These are phyloP conservation scores for Porites australiensis DNA, from an alignment of 64 coral and sea anemone species.

Conservation along the genomic window DNA sequence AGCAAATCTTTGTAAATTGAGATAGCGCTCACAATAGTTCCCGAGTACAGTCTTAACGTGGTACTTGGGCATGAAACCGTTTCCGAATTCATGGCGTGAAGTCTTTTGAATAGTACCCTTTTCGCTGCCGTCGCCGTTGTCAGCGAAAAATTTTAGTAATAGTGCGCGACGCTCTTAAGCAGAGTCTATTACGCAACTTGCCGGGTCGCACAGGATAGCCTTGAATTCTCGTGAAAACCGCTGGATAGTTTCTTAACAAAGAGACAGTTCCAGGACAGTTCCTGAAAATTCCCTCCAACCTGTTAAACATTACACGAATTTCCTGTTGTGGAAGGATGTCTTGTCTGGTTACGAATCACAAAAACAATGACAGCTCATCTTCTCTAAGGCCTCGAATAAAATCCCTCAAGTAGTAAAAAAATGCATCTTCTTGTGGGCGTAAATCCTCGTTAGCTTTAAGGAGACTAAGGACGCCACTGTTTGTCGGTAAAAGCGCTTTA, in stretches of 20 bases:
- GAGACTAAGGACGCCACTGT: neutral
- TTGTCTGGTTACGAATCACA: slow-evolving; percentile 4
- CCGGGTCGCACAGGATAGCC: neutral
- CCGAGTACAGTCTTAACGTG: too few species aligned
- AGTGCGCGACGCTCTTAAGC: neutral
- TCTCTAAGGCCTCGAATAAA: slow-evolving; percentile 7
- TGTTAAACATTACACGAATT: slow-evolving; percentile 27
- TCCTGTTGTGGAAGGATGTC: neutral
- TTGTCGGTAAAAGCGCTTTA: neutral
- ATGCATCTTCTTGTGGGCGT: neutral
- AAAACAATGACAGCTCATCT: neutral
- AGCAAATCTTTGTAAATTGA: too few species aligned
- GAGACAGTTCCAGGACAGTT: slow-evolving; percentile 1
- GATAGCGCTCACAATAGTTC: too few species aligned
- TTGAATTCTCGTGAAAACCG: neutral
- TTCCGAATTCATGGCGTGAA: too few species aligned
- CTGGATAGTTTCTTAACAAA: neutral
- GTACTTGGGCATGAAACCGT: too few species aligned
- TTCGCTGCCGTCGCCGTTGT: too few species aligned
- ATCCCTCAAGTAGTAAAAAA: neutral
- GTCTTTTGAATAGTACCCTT: too few species aligned
- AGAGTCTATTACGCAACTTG: neutral
- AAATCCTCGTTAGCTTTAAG: neutral
- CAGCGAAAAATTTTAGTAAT: too few species aligned
- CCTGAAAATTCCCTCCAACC: slow-evolving; percentile 11